Conservation (phyloP, 30 jellyfish, hydroid and myxozoan species). For the Calvadosia cruxmelitensis region DNA sequence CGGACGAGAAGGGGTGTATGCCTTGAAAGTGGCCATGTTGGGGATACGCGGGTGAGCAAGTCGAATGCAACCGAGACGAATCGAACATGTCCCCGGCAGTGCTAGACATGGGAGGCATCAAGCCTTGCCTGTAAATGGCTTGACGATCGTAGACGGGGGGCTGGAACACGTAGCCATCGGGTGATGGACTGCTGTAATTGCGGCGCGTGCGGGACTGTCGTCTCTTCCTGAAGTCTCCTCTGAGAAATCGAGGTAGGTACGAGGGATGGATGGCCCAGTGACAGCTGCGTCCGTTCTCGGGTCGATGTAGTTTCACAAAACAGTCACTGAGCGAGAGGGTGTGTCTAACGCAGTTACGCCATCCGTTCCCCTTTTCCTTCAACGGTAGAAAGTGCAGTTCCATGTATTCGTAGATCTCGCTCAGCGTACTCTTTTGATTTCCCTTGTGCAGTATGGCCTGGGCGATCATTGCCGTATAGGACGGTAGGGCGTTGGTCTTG, state of each 20-base stretch:
- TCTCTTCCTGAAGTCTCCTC: constrained; percentile 50
- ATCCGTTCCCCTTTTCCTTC: constrained; percentile 47
- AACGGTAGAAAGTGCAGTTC: constrained; percentile 41
- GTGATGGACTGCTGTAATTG: not conserved
- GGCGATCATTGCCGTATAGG: constrained; percentile 76
- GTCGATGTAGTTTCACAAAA: constrained; percentile 71
- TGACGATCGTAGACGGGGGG: not conserved
- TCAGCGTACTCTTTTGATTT: constrained; percentile 39
- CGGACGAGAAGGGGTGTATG: not conserved
- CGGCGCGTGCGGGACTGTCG: constrained; percentile 31
- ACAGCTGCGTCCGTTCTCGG: constrained; percentile 84
- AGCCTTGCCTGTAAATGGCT: not conserved
- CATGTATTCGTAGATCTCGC: constrained; percentile 71
- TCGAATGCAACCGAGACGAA: not conserved
- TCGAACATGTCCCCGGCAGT: not conserved
- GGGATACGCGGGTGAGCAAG: not conserved
- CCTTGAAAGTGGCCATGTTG: not conserved
- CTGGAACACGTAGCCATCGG: not conserved
- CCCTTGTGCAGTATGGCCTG: constrained; percentile 70
- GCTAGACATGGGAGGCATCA: not conserved
- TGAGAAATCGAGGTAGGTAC: constrained; percentile 38
- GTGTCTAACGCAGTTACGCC: constrained; percentile 84
- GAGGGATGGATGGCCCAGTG: constrained; percentile 94
- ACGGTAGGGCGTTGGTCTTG: constrained; percentile 27
- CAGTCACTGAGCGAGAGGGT: constrained; percentile 73